These are phyloP conservation scores for Potamilus streckersoni DNA, from an alignment of 1,140 invertebrate genomes.

Conservation along the genomic window DNA sequence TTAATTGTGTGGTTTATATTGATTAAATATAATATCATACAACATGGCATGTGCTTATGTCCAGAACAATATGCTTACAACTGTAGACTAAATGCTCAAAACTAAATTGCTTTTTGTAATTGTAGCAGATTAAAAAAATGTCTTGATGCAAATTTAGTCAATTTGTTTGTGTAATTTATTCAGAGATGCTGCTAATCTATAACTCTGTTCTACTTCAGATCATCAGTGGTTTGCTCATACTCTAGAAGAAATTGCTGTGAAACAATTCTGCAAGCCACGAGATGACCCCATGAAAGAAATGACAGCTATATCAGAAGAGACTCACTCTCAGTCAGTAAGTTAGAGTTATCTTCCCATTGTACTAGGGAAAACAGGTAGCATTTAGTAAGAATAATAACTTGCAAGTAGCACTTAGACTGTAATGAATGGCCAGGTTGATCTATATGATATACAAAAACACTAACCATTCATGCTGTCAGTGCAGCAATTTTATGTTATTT, in stretches of 20 bases:
- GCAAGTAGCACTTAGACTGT: too few relatives aligned
- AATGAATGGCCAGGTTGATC: too few relatives aligned
- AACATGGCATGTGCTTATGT: too few relatives aligned
- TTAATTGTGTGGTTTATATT: too few relatives aligned
- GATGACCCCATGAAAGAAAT: conserved; percentile 50
- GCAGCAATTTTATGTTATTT: too few relatives aligned
- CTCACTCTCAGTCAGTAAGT: conserved; percentile 39
- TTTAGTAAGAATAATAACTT: too few relatives aligned
- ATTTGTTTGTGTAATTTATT: not conserved
- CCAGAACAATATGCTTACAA: too few relatives aligned
- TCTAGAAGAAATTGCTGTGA: conserved; percentile 53
- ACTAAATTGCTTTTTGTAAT: not conserved
- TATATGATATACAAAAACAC: too few relatives aligned
- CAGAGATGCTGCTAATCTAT: not conserved
- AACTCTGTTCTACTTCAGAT: conserved; percentile 42
- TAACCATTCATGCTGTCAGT: too few relatives aligned
- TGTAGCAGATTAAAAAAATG: not conserved
- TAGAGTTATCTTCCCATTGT: not conserved
- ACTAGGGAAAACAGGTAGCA: too few relatives aligned
- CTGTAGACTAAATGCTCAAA: too few relatives aligned
- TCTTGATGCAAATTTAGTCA: not conserved
- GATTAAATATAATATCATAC: too few relatives aligned
- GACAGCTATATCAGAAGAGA: conserved; percentile 53
- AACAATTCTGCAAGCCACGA: conserved; percentile 59
- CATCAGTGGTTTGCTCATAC: conserved; percentile 51